These are phyloP conservation scores for Microcebus lehilahytsara DNA, from an alignment of 2,113 vertebrate species.

Conservation along the genomic window DNA sequence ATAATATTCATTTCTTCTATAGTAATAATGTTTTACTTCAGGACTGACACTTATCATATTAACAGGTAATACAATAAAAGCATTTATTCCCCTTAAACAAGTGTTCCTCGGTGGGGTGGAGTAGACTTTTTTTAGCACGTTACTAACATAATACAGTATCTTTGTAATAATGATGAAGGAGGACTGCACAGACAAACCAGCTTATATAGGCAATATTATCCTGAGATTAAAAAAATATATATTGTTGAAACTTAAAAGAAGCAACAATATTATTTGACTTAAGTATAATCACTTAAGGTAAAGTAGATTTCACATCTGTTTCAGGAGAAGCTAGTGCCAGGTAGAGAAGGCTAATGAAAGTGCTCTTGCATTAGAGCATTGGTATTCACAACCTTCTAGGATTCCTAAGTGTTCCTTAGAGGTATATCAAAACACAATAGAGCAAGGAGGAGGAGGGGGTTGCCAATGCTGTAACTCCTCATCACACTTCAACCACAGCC, in stretches of 20 bases:
- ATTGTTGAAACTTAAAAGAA: background rate
- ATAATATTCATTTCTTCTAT: background rate
- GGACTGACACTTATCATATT: background rate
- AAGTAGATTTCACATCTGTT: background rate
- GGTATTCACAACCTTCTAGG: background rate
- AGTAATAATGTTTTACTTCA: background rate
- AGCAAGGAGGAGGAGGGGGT: background rate
- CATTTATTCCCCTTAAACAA: conserved; percentile 1
- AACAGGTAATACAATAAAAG: background rate
- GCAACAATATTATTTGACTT: background rate
- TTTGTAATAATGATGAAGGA: background rate
- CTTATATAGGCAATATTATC: background rate
- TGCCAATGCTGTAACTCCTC: rapidly evolving
- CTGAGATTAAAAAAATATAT: background rate
- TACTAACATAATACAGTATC: background rate
- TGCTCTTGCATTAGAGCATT: background rate
- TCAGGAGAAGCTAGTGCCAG: background rate
- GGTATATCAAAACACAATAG: background rate
- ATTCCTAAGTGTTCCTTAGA: background rate
- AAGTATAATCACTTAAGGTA: background rate
- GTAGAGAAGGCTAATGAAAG: background rate
- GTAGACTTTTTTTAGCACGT: background rate
- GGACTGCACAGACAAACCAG: background rate
- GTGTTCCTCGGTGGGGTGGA: background rate
- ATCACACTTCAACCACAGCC: background rate